Percentiles rank a stretch among this genome's conserved stretches.
Conservation (phyloP, 2,797 vertebrate species). For the Dendrocincla fuliginosa region DNA sequence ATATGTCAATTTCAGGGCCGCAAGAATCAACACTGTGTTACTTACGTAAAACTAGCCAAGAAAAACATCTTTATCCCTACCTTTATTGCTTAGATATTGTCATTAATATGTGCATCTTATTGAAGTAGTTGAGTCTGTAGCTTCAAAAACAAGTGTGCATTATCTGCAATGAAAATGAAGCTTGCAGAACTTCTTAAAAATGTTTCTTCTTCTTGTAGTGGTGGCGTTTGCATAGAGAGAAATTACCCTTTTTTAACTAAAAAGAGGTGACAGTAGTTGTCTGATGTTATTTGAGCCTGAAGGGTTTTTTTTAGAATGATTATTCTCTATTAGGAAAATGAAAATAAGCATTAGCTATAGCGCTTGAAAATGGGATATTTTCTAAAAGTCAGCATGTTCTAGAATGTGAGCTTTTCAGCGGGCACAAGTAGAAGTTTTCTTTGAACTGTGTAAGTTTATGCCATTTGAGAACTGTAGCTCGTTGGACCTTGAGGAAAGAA, state of each 20-base stretch:
- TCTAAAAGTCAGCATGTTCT: neutral
- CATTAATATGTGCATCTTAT: neutral
- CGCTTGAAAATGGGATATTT: neutral
- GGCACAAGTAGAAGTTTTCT: neutral
- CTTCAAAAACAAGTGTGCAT: neutral
- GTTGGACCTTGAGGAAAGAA: constrained; percentile 12
- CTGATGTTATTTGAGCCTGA: neutral
- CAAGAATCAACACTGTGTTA: neutral
- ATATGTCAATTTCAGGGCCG: constrained; percentile 8
- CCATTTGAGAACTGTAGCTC: neutral
- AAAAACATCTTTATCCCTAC: neutral
- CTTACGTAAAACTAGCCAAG: neutral
- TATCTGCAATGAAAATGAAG: neutral
- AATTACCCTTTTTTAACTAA: accelerated
- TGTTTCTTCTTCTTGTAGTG: neutral
- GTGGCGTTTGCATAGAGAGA: neutral
- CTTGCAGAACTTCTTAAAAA: neutral
- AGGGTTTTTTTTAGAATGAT: neutral
- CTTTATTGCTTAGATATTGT: neutral
- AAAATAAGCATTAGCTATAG: neutral
- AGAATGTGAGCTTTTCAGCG: neutral
- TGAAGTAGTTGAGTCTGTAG: neutral
- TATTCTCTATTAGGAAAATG: neutral
- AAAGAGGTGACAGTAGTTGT: neutral
- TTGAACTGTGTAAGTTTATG: neutral